phyloP scores from a whole-genome alignment of 1,140 invertebrate species.

The Nephotettix cincticeps region DNA sequence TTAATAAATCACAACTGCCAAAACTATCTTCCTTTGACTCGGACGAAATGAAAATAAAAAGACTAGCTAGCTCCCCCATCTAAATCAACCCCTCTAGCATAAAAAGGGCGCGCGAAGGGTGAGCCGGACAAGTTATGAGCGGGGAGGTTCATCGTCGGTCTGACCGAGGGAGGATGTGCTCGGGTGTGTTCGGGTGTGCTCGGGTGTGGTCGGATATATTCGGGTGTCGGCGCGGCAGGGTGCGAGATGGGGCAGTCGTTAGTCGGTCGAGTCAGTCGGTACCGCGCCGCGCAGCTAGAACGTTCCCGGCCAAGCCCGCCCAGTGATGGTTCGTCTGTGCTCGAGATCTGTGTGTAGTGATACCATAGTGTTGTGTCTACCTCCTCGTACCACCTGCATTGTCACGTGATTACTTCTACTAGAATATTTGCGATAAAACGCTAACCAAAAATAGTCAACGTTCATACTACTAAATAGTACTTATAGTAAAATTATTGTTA shows the following conservation, averaged over 20 bases:
- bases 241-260: background rate
- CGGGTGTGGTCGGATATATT: background rate
- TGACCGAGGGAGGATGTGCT: constrained; percentile 13
- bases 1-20: constrained; percentile 22
- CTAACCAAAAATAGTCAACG: no score
- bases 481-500: no score
- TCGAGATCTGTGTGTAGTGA: background rate
- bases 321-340: background rate
- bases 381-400: background rate
- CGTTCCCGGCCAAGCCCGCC: background rate
- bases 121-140: constrained; percentile 25
- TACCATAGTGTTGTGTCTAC: background rate
- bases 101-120: constrained; percentile 27
- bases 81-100: constrained; percentile 29
- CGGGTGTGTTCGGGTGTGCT: background rate
- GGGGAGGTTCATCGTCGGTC: constrained; percentile 24
- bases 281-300: background rate
- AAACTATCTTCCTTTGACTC: constrained; percentile 19
- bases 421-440: no score
- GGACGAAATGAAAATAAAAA: constrained; percentile 26
- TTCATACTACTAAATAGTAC: no score
- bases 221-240: background rate
- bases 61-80: constrained; percentile 28
- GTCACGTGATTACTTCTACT: background rate
- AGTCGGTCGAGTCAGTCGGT: constrained; percentile 13